Base-by-base conservation (phyloP, 2,113 vertebrate genomes). In the Peromyscus polionotus region DNA sequence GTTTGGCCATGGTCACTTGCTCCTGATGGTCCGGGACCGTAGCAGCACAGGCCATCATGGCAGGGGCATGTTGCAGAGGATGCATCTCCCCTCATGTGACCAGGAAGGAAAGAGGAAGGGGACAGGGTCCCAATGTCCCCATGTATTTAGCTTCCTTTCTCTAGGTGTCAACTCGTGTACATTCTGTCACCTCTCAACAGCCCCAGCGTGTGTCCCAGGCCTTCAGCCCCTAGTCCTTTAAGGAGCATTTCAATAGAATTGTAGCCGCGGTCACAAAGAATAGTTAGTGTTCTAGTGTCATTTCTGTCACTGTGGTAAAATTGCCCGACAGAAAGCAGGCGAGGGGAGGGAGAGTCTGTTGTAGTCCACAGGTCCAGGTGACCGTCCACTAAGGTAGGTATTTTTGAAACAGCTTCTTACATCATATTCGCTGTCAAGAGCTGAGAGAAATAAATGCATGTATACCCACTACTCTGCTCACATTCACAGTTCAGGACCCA, bases 381-480 rank as follows among this genome's bases (percentile, higher is more conserved):
- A n/a, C 33, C 39, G 31, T 42, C 42, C 17, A 20, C 1, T 45
- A 48, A 85, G 83, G 84, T 28, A 48, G 26, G 61, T 4, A 20
- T 42, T 67, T 39, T n/a, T 20, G 28, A 33, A 33, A 67, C 61
- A 33, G 42, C 61, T 13, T 67, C 42, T 48, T 61, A 67, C 42
- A 36, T 48, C 28, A 0, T 22, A 13, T 11, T 61, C 84, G 12
- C 17, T 20, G 3, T 22, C 39, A 48, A 45, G 42, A 65, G 14
- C 26, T 0, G 59, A 84, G 81, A 84, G 59, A 84, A 84, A 39
- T 63, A 42, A 31, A 6, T 65, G 59, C 24, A 0, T 11, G 3
- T 16, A 65, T 5, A n/a, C 39, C 1, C 26, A 45, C 61, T 65
- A 1, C 28, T 19, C 2, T 0, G 1, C 59, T 19, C 39, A 14